Base-by-base conservation (phyloP, 2,888 invertebrate species). In the Branchipolynoe longqiensis region DNA sequence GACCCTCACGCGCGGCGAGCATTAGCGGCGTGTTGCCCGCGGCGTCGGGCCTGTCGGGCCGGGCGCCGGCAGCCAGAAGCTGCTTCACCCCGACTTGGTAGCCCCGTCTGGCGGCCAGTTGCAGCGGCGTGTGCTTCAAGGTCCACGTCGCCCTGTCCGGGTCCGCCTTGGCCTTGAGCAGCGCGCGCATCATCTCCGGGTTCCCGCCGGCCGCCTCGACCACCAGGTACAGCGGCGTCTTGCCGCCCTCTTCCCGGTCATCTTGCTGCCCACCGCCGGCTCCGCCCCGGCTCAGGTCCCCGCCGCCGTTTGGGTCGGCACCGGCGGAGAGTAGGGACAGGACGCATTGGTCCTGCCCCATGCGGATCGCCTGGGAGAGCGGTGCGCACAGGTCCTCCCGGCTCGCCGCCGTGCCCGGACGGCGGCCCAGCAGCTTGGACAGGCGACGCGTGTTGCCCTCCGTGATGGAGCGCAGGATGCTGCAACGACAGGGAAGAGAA, bases 21-120 rank as follows among this genome's bases (percentile, higher is more conserved):
- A 86, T 86, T 36, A 89, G 78, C 6, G 88, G 84, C 25, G 89
- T 87, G 85, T 86, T 85, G 40, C 88, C 89, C 22, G n/a, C 40
- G 41, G 56, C 36, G 64, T 88, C 88, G 69, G 41, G 28, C 54
- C 33, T 74, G 8, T 87, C 87, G 3, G 85, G 69, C 25, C 54
- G 36, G 6, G 85, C 88, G 0, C 85, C 83, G 4, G 82, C 83
- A 12, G 56, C 81, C 14, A 88, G 36, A 28, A 87, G 73, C 18
- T 54, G 58, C 62, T 85, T 84, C 14, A 85, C 85, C 33, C 84
- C 83, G 31, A 86, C 87, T 84, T 89, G 88, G 62, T 81, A 87
- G 8, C 89, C 89, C 78, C 59, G 85, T 62, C 58, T 74, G 0
- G 87, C 82, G 18, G 87, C 87, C 38, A 87, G 59, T 54, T 89